Evolutionary conservation across 2,888 invertebrate genomes (phyloP), one percentile per base, ranked within the genome.

Genomic region (Sussaba pulchella): DNA sequence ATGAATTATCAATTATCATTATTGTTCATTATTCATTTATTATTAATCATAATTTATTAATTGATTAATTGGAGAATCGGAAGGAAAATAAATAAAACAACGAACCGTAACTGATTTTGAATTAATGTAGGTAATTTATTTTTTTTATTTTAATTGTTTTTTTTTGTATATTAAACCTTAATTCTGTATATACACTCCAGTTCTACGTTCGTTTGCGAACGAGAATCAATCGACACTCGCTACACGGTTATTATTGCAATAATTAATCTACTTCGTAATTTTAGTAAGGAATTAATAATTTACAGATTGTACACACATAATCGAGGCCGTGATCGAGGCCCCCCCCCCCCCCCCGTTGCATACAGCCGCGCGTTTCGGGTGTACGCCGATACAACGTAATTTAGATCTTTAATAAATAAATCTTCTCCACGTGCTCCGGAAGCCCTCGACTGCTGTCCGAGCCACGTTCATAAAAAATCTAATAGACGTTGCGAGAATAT

Each of bases 231-330:
- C 78, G 70, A 73, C 73, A 61, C 75, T 85, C 78, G 78, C 86
- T 85, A 85, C 81, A 82, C 70, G 61, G 79, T 86, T 77, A 82
- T 81, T 83, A 82, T 83, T 81, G 80, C 82, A 47, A 76, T 71
- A 76, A 41, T 83, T 75, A 82, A 74, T 64, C 76, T 77, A 83
- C 71, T 71, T 79, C 81, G 82, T 78, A 85, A 83, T 82, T 89
- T 84, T 88, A 89, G 88, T 89, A 83, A 82, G 80, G 82, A 84
- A 83, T 86, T 85, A 85, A 87, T 84, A 90, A 91, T 91, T 90
- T 91, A 90, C 90, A 90, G 85, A 89, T 90, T 91, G 85, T 90
- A 90, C 89, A 90, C 87, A 87, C 87, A 86, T 88, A 86, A 57
- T 70, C 59, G 72, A 5, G 76, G 57, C 67, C 61, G 4, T 21